A percentile compares a stretch with the other conserved stretches of the same genome.
These are phyloP conservation scores for Limanda limanda DNA, from an alignment of 2,113 vertebrate species.

Conservation along the genomic window DNA sequence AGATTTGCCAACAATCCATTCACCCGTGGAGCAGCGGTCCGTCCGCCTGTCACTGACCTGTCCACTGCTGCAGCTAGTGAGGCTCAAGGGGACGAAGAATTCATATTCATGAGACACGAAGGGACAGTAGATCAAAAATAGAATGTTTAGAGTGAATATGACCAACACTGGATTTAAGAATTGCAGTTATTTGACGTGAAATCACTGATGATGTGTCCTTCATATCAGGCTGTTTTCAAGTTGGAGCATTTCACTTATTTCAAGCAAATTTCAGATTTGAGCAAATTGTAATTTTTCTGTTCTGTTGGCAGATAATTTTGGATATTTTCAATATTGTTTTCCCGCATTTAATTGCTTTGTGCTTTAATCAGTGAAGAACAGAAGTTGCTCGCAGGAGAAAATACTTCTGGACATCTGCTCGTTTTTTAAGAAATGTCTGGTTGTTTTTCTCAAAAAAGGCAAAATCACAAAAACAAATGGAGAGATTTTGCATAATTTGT, in stretches of 20 bases:
- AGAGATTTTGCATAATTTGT: too few relatives aligned
- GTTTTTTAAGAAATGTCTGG: too few relatives aligned
- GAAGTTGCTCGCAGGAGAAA: neutral
- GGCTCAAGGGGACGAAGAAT: neutral
- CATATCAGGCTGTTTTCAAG: too few relatives aligned
- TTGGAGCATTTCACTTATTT: too few relatives aligned
- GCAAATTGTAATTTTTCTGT: neutral
- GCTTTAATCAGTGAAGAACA: neutral
- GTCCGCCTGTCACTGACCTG: conserved; percentile 20
- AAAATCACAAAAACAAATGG: too few relatives aligned
- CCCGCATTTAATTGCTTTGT: neutral
- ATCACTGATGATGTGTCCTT: too few relatives aligned
- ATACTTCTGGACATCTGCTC: neutral
- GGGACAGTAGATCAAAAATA: neutral
- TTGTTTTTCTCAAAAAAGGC: too few relatives aligned
- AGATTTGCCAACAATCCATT: conserved; percentile 1
- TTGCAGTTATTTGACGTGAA: too few relatives aligned
- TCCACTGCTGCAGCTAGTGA: neutral
- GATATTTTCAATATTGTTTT: neutral
- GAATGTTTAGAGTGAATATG: neutral
- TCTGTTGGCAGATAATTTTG: neutral
- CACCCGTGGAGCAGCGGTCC: conserved; percentile 10
- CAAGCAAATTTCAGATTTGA: neutral
- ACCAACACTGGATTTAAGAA: too few relatives aligned
- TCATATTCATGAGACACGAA: neutral